Conservation (phyloP, 2,113 vertebrate genomes). For the Elaphurus davidianus region DNA sequence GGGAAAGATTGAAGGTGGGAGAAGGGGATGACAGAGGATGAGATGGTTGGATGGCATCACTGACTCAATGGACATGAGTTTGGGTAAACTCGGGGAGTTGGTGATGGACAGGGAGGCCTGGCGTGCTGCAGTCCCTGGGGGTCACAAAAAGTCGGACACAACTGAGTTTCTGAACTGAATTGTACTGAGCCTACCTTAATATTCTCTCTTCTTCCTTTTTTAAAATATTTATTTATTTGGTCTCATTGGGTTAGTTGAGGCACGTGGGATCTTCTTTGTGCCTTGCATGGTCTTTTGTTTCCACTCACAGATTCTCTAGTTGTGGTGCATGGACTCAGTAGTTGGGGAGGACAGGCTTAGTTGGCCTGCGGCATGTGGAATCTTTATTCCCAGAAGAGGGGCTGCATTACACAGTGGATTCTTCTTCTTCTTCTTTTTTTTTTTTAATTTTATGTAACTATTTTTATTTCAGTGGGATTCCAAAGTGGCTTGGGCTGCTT, state of each 20-base stretch:
- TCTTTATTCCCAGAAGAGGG: background rate
- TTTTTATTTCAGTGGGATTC: background rate
- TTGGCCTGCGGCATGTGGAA: background rate
- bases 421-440: background rate
- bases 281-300: background rate
- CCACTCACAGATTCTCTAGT: background rate
- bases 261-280: accelerated
- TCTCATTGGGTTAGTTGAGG: background rate
- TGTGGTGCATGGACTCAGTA: background rate
- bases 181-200: background rate
- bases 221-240: background rate
- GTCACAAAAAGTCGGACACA: background rate
- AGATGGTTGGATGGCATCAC: background rate
- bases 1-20: background rate
- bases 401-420: background rate
- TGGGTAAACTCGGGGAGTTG: background rate
- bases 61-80: background rate
- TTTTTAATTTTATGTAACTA: background rate
- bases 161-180: background rate
- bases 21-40: background rate
- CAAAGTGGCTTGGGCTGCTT: background rate
- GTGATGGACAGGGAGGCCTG: background rate
- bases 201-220: background rate
- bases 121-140: background rate
- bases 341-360: background rate